Conservation (phyloP, 2,888 invertebrate species). For the Diloba caeruleocephala region DNA sequence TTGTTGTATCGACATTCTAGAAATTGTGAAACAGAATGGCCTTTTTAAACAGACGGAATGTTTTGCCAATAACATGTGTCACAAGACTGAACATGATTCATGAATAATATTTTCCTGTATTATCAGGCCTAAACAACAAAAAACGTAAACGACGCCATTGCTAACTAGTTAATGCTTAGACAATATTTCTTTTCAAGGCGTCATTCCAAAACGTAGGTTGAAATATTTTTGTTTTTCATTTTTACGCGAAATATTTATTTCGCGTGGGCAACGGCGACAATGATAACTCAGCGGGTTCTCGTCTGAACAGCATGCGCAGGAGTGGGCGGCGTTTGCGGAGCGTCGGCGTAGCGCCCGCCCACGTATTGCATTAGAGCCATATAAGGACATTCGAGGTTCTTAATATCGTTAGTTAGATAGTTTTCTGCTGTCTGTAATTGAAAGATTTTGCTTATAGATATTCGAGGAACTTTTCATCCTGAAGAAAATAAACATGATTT, state of each 20-base stretch:
- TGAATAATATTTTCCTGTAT: constrained; percentile 27
- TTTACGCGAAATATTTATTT: constrained; percentile 27
- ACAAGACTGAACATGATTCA: constrained; percentile 1
- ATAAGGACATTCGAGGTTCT: constrained; percentile 34
- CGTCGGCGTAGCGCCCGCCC: constrained; percentile 53
- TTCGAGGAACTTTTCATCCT: not conserved
- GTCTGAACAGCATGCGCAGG: constrained; percentile 53
- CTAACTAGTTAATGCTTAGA: constrained; percentile 44
- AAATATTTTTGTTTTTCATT: constrained; percentile 33
- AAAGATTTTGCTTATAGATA: too few species aligned
- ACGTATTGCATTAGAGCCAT: constrained; percentile 52
- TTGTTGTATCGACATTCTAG: too few species aligned
- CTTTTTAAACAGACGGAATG: not conserved
- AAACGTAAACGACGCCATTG: constrained; percentile 22
- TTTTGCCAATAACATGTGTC: constrained; percentile 1
- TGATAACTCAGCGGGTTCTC: constrained; percentile 79
- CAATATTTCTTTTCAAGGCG: constrained; percentile 35
- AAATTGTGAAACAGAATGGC: not conserved
- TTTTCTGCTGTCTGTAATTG: not conserved
- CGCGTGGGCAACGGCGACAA: constrained; percentile 79
- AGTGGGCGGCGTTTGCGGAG: constrained; percentile 60
- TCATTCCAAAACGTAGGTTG: constrained; percentile 26
- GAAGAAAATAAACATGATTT: too few species aligned
- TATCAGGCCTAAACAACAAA: constrained; percentile 11
- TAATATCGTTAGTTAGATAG: not conserved